phyloP scores from a whole-genome alignment of 2,797 vertebrate genomes.

The Botia kubotai region DNA sequence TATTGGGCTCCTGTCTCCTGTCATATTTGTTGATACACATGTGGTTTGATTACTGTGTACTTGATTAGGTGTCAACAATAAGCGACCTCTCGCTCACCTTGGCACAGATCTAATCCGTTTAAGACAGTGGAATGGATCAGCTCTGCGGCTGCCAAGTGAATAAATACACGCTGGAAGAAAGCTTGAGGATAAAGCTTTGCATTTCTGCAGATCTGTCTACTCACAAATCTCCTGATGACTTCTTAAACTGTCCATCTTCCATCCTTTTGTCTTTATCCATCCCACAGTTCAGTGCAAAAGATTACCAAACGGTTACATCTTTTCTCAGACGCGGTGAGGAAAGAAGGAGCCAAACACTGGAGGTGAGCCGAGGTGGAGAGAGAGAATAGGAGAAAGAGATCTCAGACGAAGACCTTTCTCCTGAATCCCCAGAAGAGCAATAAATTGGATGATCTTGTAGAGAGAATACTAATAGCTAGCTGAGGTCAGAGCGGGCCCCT shows the following conservation, averaged over 20 bases:
- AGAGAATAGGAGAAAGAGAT: slow-evolving; percentile 5
- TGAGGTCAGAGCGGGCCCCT: slow-evolving; percentile 65
- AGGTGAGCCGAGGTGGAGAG: slow-evolving; percentile 19
- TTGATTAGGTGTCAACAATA: slow-evolving; percentile 40
- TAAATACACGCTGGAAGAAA: slow-evolving; percentile 39
- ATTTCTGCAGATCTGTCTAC: slow-evolving; percentile 42
- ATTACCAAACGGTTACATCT: slow-evolving; percentile 51
- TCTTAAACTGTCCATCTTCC: slow-evolving; percentile 34
- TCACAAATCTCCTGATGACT: slow-evolving; percentile 43
- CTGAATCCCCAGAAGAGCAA: slow-evolving; percentile 61
- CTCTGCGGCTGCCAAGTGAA: slow-evolving; percentile 27
- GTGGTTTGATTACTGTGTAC: slow-evolving; percentile 7
- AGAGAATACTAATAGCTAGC: slow-evolving; percentile 67
- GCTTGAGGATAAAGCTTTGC: slow-evolving; percentile 42
- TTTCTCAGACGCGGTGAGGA: slow-evolving; percentile 13
- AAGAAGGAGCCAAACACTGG: slow-evolving; percentile 16
- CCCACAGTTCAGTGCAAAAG: slow-evolving; percentile 24
- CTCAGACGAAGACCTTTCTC: slow-evolving; percentile 21
- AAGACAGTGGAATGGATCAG: slow-evolving; percentile 14
- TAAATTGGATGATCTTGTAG: slow-evolving; percentile 70
- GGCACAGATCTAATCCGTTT: slow-evolving; percentile 18
- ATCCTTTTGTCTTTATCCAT: slow-evolving; percentile 9
- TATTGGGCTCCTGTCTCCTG: slow-evolving; percentile 1
- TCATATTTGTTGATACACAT: slow-evolving; percentile 39
- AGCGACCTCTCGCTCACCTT: slow-evolving; percentile 31